Evolutionary conservation across 2,888 invertebrate species (phyloP).

Genomic region (Leptura quadrifasciata): DNA sequence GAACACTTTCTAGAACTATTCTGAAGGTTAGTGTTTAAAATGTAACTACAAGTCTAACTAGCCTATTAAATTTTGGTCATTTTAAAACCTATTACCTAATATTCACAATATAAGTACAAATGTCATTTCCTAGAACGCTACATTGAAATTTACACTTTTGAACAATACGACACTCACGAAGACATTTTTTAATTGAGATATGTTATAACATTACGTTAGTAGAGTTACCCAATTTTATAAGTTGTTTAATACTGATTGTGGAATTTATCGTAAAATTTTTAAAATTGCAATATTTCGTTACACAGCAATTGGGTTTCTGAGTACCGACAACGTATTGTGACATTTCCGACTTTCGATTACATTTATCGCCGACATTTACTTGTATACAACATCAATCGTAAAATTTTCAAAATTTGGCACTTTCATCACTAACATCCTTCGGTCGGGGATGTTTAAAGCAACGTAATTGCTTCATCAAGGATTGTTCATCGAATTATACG

Average conservation of each 20-base stretch:
- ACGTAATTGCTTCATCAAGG: slow-evolving; percentile 44
- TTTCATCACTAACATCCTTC: slow-evolving; percentile 71
- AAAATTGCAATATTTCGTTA: background rate
- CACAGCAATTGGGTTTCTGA: slow-evolving; percentile 42
- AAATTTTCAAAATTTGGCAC: slow-evolving; percentile 71
- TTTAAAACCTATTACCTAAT: slow-evolving; percentile 54
- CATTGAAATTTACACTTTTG: slow-evolving; percentile 39
- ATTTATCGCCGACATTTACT: slow-evolving; percentile 47
- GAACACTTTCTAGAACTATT: slow-evolving; percentile 32
- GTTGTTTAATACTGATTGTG: slow-evolving; percentile 43
- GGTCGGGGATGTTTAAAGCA: slow-evolving; percentile 51
- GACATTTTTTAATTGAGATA: slow-evolving; percentile 54
- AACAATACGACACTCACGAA: slow-evolving; percentile 45
- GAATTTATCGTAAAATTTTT: slow-evolving; percentile 8
- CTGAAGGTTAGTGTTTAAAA: slow-evolving; percentile 28
- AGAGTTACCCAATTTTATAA: slow-evolving; percentile 17
- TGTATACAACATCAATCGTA: slow-evolving; percentile 61
- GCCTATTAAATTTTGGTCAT: slow-evolving; percentile 57
- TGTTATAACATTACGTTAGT: slow-evolving; percentile 45
- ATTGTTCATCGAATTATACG: slow-evolving; percentile 40
- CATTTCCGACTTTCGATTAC: slow-evolving; percentile 26
- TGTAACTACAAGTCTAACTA: slow-evolving; percentile 18
- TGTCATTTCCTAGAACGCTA: slow-evolving; percentile 48
- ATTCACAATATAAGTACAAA: slow-evolving; percentile 54
- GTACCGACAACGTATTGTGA: slow-evolving; percentile 32